Percentiles rank a stretch among this genome's conserved stretches.
Conservation (phyloP, 2,888 invertebrate species). For the Exephanes ischioxanthus region DNA sequence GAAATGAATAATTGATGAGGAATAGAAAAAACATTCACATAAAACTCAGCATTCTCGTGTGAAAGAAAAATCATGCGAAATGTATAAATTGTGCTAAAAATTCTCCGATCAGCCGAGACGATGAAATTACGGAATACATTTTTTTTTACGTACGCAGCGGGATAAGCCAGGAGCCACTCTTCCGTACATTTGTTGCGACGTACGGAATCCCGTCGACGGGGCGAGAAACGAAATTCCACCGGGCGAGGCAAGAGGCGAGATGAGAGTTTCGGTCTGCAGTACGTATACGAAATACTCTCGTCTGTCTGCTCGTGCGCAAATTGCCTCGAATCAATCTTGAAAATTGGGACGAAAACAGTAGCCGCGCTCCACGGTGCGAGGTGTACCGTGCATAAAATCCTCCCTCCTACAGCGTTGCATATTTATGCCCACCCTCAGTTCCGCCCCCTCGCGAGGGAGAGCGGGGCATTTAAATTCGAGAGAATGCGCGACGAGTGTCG, state of each 20-base stretch:
- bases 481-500: slow-evolving; percentile 70
- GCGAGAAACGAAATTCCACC: not conserved
- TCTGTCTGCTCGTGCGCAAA: slow-evolving; percentile 59
- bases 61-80: no score
- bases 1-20: no score
- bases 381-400: slow-evolving; percentile 70
- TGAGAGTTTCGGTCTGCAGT: not conserved
- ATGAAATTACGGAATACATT: no score
- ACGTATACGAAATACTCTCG: slow-evolving; percentile 10
- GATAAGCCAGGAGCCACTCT: no score
- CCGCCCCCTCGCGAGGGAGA: slow-evolving; percentile 36
- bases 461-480: slow-evolving; percentile 72
- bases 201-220: not conserved
- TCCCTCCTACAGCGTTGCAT: slow-evolving; percentile 72
- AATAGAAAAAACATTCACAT: no score
- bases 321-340: slow-evolving; percentile 76
- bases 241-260: not conserved
- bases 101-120: no score
- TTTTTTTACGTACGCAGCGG: no score
- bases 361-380: slow-evolving; percentile 51
- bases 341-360: slow-evolving; percentile 75
- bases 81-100: no score
- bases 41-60: no score
- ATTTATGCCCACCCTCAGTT: slow-evolving; percentile 72
- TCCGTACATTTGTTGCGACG: not conserved